Evolutionary conservation across 2,113 vertebrate species (phyloP).

Genomic region (Catagonus wagneri): DNA sequence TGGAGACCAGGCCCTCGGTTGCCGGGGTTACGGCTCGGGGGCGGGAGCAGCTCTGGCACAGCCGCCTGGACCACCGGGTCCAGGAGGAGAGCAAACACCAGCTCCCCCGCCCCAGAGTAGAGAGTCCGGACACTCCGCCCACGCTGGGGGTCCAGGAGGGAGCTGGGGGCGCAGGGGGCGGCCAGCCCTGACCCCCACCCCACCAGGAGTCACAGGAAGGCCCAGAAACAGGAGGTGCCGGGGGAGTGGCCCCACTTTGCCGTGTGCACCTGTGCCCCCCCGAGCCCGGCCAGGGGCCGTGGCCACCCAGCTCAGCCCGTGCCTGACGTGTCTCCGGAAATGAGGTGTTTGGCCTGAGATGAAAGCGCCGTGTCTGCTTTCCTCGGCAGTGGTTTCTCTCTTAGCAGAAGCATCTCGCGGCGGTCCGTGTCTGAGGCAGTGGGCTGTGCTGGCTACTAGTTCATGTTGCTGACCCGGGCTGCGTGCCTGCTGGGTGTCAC

Average conservation of each 20-base stretch:
- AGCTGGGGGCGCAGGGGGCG: rapidly evolving
- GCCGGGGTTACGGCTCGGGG: rapidly evolving
- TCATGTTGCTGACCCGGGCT: neutral
- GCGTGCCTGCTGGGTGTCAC: neutral
- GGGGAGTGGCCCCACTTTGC: neutral
- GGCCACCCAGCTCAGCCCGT: rapidly evolving
- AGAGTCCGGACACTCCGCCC: neutral
- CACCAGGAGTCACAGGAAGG: neutral
- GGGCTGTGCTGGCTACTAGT: no score
- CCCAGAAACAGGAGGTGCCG: neutral
- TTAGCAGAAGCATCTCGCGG: rapidly evolving
- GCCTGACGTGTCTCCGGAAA: rapidly evolving
- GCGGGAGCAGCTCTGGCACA: neutral
- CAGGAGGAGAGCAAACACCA: rapidly evolving
- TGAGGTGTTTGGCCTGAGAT: rapidly evolving
- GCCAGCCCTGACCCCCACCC: neutral
- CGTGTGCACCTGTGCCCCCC: neutral
- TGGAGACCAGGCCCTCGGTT: rapidly evolving
- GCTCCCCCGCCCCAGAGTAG: no score
- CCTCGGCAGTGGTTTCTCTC: neutral
- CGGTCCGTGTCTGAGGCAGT: rapidly evolving
- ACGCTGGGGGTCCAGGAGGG: rapidly evolving
- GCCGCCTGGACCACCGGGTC: neutral
- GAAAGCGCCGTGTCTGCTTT: neutral
- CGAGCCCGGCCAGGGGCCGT: neutral